Conservation (phyloP, 2,113 vertebrate species). For the Caretta caretta region DNA sequence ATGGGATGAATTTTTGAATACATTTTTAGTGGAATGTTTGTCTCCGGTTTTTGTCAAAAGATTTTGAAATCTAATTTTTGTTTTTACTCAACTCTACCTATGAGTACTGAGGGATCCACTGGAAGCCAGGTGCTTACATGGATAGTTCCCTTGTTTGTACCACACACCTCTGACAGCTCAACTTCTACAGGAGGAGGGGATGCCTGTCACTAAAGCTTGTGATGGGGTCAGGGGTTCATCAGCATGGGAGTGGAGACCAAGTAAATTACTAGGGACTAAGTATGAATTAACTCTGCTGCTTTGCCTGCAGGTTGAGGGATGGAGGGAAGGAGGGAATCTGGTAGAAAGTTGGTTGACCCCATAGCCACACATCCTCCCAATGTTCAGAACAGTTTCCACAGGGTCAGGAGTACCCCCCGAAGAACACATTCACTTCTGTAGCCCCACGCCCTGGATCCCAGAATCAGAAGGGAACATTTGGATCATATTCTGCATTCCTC, state of each 20-base stretch:
- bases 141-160: fast-evolving
- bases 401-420: neutral
- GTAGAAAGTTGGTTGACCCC: neutral
- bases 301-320: neutral
- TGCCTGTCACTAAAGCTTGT: neutral
- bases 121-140: neutral
- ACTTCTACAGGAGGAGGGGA: neutral
- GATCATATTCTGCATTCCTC: neutral
- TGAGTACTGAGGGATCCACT: neutral
- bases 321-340: fast-evolving
- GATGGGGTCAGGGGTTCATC: neutral
- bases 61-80: neutral
- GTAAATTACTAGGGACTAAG: neutral
- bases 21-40: neutral
- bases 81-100: neutral
- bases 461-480: neutral
- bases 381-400: neutral
- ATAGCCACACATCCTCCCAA: neutral
- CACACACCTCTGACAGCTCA: neutral
- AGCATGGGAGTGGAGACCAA: fast-evolving
- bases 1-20: neutral
- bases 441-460: neutral
- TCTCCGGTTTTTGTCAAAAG: neutral
- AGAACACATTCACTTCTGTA: neutral
- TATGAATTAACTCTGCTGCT: neutral